Evolutionary conservation across 1,140 invertebrate genomes (phyloP).

Genomic region (Idris sp.): DNA sequence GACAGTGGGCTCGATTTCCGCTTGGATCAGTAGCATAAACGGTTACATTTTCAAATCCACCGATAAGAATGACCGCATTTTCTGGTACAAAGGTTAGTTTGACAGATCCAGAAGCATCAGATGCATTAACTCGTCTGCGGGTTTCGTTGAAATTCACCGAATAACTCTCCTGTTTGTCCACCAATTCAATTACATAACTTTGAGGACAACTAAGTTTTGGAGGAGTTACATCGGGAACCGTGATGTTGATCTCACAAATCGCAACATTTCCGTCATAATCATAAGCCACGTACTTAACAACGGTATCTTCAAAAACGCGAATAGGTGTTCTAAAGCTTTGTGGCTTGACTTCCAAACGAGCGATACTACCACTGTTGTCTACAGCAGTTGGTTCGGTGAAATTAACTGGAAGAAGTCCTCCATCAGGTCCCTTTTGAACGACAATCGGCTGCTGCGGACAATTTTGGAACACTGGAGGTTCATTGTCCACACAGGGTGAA

Average conservation of each 20-base stretch:
- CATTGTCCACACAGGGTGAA: constrained; percentile 96
- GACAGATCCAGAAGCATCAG: constrained; percentile 93
- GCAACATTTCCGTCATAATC: constrained; percentile 98
- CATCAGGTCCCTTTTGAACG: constrained; percentile 91
- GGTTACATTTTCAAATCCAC: constrained; percentile 96
- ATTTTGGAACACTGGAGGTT: constrained; percentile 97
- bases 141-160: constrained; percentile 96
- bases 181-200: constrained; percentile 95
- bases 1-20: constrained; percentile 92
- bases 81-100: constrained; percentile 90
- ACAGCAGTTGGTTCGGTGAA: constrained; percentile 94
- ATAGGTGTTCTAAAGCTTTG: constrained; percentile 93
- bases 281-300: constrained; percentile 96
- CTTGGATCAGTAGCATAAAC: constrained; percentile 92
- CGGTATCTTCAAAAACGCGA: constrained; percentile 92
- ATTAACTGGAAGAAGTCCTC: constrained; percentile 91
- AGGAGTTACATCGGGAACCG: constrained; percentile 94
- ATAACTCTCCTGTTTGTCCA: constrained; percentile 93
- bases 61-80: constrained; percentile 90
- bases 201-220: constrained; percentile 96
- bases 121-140: constrained; percentile 88
- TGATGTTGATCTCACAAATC: constrained; percentile 97
- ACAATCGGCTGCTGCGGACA: constrained; percentile 95
- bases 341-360: constrained; percentile 93
- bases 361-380: constrained; percentile 96